Percentiles rank a stretch among this genome's conserved stretches.
phyloP scores from a whole-genome alignment of 2,113 vertebrate genomes.

The Ancistrus triradiatus region DNA sequence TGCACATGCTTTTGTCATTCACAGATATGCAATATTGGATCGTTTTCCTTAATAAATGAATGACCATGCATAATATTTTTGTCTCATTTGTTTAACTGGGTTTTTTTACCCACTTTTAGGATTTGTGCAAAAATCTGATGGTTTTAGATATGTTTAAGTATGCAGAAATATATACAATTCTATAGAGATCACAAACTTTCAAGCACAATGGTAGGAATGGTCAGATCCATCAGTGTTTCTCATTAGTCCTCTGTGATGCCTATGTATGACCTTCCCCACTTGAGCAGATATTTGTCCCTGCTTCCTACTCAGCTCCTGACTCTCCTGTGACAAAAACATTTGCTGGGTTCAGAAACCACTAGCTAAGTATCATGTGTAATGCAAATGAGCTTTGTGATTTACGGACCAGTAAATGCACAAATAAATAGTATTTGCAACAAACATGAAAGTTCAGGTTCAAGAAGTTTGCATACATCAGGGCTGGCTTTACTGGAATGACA shows the following conservation, averaged over 20 bases:
- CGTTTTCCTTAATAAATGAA: too few relatives aligned
- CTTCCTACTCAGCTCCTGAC: conserved; percentile 4
- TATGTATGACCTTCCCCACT: conserved; percentile 26
- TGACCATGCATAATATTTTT: too few relatives aligned
- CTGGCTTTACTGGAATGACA: conserved; percentile 50
- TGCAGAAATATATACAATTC: too few relatives aligned
- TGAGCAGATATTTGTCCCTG: conserved; percentile 5
- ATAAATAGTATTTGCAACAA: conserved; percentile 41
- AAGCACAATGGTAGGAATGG: too few relatives aligned
- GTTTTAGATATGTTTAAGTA: conserved; percentile 7
- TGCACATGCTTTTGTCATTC: too few relatives aligned
- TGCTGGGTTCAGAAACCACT: conserved; percentile 1
- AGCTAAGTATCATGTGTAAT: conserved; percentile 19
- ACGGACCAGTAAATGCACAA: conserved; percentile 37
- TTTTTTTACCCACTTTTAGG: too few relatives aligned
- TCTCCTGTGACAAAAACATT: conserved; percentile 25
- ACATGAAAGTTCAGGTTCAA: conserved; percentile 36
- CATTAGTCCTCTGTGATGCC: conserved; percentile 18
- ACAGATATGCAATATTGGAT: too few relatives aligned
- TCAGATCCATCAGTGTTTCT: too few relatives aligned
- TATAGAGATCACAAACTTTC: background rate
- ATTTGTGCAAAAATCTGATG: background rate
- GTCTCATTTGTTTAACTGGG: too few relatives aligned
- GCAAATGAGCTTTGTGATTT: conserved; percentile 27
- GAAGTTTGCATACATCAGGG: conserved; percentile 15